Conservation (phyloP, 1,140 invertebrate species). For the Notospermus geniculatus region DNA sequence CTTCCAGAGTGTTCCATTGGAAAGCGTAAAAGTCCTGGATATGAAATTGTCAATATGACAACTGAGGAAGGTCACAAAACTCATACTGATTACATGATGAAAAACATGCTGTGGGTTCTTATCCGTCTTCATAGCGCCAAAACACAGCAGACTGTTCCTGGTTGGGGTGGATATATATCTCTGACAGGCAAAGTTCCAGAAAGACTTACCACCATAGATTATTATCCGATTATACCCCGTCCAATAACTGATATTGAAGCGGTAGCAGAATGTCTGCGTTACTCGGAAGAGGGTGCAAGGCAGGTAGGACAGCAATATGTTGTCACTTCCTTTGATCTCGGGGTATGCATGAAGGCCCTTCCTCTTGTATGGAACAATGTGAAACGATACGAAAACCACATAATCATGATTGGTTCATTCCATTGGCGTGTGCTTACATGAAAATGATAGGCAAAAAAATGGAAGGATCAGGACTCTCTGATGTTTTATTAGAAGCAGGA, state of each 20-base stretch:
- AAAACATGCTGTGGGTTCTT: conserved; percentile 16
- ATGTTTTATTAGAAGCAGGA: conserved; percentile 22
- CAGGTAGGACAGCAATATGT: too few relatives aligned
- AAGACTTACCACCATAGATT: conserved; percentile 26
- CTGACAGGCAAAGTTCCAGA: conserved; percentile 11
- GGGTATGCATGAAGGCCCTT: too few relatives aligned
- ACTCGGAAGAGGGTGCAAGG: too few relatives aligned
- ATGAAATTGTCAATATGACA: too few relatives aligned
- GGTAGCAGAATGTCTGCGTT: conserved; percentile 23
- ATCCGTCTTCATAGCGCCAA: not conserved
- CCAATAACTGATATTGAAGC: conserved; percentile 27
- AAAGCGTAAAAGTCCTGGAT: too few relatives aligned
- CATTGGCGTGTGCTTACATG: conserved; percentile 26
- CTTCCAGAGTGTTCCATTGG: too few relatives aligned
- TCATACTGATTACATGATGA: not conserved
- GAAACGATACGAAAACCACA: conserved; percentile 31
- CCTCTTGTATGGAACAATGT: too few relatives aligned
- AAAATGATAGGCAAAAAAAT: conserved; percentile 31
- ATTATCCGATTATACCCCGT: conserved; percentile 25
- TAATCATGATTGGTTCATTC: conserved; percentile 25
- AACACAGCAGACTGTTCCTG: conserved; percentile 11
- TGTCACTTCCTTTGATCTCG: too few relatives aligned
- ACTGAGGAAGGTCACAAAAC: too few relatives aligned
- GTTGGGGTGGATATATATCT: conserved; percentile 22
- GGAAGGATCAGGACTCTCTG: conserved; percentile 21